Evolutionary conservation across 2,888 invertebrate species (phyloP), one percentile per base, ranked within the genome.

Genomic region (Thereva nobilitata): DNA sequence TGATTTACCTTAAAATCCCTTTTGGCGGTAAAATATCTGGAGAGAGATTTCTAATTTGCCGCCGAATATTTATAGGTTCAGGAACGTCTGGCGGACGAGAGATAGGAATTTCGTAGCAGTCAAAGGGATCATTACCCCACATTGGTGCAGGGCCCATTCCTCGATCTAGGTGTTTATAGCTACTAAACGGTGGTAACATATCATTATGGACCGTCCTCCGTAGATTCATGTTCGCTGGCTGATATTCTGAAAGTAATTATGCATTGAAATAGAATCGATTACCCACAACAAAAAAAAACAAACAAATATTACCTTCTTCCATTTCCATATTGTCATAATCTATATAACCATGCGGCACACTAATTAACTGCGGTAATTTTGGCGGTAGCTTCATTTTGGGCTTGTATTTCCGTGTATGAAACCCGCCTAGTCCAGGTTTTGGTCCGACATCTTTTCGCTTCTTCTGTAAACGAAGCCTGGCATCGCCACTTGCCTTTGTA

Each of bases 401-500:
- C 5, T 38, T 40, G 0, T 38, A 2, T 61, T 66, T 68, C 7
- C 56, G 42, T 4, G 55, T 55, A 0, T 54, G 67, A 61, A 57
- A 52, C 1, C 35, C 45, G 9, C 9, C 53, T 35, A 64, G 34
- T 5, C 64, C 23, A 23, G 23, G 55, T 35, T 64, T 64, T 5
- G 69, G 64, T 38, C 52, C 57, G 4, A 57, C 12, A 3, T 64
- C 45, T 41, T 66, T 57, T 4, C 64, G 66, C 37, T 90, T 80
- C 75, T 88, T 87, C 65, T 89, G 85, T 57, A 93, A 78, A 77
- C 89, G 88, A 57, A 87, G 81, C 52, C 92, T 84, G 5, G 92
- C 91, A 83, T 92, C 93, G 70, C 86, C 87, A 7, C 82, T 85
- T 64, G 86, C 86, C 75, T 90, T 89, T 0, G 91, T 90, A 72